Evolutionary conservation across 2,113 vertebrate species (phyloP).

Genomic region (Rynchops niger): DNA sequence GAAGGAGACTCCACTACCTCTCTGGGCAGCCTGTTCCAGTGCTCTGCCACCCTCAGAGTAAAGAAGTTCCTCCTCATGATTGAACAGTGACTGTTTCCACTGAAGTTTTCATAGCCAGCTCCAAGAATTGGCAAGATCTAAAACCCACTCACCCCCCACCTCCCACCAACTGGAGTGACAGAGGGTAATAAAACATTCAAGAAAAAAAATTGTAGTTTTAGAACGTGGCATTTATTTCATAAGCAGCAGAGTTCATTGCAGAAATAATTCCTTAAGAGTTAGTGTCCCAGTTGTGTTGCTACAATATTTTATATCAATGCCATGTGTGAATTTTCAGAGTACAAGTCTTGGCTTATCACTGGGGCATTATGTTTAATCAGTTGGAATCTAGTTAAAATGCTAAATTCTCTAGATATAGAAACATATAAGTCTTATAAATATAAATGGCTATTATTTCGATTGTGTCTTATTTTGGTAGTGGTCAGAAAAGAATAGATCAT

Average conservation of each 20-base stretch:
- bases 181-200: not conserved
- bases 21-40: too few species aligned
- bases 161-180: not conserved
- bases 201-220: not conserved
- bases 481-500: not conserved
- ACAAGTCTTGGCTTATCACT: not conserved
- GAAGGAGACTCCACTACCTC: too few species aligned
- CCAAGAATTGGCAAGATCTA: not conserved
- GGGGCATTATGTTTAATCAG: not conserved
- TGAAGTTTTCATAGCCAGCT: not conserved
- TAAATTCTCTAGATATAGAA: not conserved
- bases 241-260: not conserved
- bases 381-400: not conserved
- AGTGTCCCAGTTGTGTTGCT: not conserved
- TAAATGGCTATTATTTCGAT: not conserved
- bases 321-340: not conserved
- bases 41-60: too few species aligned
- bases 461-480: not conserved
- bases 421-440: not conserved
- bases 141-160: accelerated
- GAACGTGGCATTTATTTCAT: not conserved
- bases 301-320: not conserved
- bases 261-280: not conserved
- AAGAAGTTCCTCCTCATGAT: too few species aligned
- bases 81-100: not conserved